These are phyloP conservation scores for Patella depressa DNA, from an alignment of 2,888 invertebrate species.

Conservation along the genomic window DNA sequence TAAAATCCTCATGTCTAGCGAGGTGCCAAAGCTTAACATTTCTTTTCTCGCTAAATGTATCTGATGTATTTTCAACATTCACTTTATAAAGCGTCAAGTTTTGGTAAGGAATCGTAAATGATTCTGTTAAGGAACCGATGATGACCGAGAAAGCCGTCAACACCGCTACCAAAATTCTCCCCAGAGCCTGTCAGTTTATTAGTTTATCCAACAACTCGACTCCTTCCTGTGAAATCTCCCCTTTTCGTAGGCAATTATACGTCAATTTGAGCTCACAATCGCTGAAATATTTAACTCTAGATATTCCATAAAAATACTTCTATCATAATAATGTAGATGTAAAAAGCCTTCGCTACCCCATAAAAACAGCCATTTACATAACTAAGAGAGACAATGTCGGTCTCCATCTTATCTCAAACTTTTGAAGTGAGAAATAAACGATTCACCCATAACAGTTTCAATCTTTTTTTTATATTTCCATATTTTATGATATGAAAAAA, in stretches of 20 bases:
- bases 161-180: slow-evolving; percentile 8
- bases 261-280: slow-evolving; percentile 1
- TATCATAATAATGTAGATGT: not conserved
- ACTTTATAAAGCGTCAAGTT: slow-evolving; percentile 5
- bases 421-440: slow-evolving; percentile 1
- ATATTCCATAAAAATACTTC: not conserved
- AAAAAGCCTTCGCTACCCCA: slow-evolving; percentile 2
- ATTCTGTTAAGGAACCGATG: not conserved
- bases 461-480: not conserved
- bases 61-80: not conserved
- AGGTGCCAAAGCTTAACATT: slow-evolving; percentile 4
- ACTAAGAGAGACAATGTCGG: not conserved
- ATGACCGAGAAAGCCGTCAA: not conserved
- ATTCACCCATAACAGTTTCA: not conserved
- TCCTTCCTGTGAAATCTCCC: not conserved
- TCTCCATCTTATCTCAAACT: not conserved
- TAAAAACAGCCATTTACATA: not conserved
- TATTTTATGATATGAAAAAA: too few species aligned
- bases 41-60: not conserved
- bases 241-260: not conserved
- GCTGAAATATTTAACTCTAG: slow-evolving; percentile 2
- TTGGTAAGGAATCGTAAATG: not conserved
- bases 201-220: not conserved
- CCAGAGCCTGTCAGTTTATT: not conserved
- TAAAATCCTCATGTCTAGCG: not conserved